These are phyloP conservation scores for Heliconius sara DNA, from an alignment of 2,888 invertebrate species.

Conservation along the genomic window DNA sequence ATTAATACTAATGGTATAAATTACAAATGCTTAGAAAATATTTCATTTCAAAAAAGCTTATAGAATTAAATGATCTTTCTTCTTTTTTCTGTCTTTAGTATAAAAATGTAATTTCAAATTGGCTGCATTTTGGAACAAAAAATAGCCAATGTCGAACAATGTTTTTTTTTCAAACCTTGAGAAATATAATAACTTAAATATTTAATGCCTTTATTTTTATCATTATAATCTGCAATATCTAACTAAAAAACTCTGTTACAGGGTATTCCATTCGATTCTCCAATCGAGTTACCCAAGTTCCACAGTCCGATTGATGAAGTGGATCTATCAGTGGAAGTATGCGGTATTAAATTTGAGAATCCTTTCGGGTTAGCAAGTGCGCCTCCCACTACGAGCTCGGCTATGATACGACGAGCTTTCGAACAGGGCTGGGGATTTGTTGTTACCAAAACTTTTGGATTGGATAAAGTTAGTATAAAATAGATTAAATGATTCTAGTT, in stretches of 20 bases:
- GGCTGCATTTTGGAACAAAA: too few species aligned
- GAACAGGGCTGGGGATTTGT: conserved; percentile 98
- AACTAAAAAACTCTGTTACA: conserved; percentile 53
- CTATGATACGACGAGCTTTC: conserved; percentile 98
- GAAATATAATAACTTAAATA: too few species aligned
- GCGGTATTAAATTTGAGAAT: conserved; percentile 96
- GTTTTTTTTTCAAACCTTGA: too few species aligned
- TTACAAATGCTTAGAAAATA: background rate
- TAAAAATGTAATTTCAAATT: too few species aligned
- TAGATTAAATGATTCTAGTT: background rate
- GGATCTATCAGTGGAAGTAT: conserved; percentile 96
- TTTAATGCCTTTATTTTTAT: background rate
- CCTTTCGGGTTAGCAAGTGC: conserved; percentile 99
- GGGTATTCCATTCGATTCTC: conserved; percentile 85
- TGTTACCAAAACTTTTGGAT: conserved; percentile 98
- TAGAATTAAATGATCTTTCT: background rate
- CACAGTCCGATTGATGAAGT: conserved; percentile 96
- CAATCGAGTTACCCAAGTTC: conserved; percentile 94
- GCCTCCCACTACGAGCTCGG: conserved; percentile 96
- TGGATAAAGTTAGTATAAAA: conserved; percentile 90
- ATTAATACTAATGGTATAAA: background rate
- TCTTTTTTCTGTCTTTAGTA: background rate
- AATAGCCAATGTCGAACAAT: too few species aligned
- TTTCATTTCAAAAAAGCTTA: background rate
- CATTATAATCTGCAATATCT: background rate